Conservation (phyloP, 2,888 invertebrate genomes). For the Stenurella melanura region DNA sequence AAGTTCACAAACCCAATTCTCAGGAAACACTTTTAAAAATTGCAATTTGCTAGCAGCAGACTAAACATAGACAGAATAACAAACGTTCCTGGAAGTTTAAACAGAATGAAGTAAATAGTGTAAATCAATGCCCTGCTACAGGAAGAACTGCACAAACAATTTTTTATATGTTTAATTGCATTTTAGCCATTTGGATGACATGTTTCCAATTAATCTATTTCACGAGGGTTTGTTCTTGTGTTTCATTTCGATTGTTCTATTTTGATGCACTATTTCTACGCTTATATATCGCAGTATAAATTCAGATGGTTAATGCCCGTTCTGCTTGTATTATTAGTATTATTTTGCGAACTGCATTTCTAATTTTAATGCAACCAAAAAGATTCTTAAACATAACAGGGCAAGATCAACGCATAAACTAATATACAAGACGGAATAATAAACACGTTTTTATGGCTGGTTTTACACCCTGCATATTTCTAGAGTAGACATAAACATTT, state of each 20-base stretch:
- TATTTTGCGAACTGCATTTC: background rate
- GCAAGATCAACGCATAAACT: conserved; percentile 29
- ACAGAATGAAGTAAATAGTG: conserved; percentile 15
- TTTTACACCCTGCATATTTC: conserved; percentile 40
- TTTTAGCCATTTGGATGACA: no score
- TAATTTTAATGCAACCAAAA: background rate
- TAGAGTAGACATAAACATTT: conserved; percentile 39
- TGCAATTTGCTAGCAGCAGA: conserved; percentile 56
- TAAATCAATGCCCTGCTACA: conserved; percentile 7
- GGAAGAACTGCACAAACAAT: background rate
- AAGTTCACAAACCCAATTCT: background rate
- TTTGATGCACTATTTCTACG: no score
- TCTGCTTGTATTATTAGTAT: background rate
- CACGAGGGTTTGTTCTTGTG: no score
- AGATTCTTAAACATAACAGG: conserved; percentile 22
- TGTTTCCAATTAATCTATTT: no score
- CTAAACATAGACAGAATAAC: conserved; percentile 62
- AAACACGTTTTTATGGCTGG: conserved; percentile 43
- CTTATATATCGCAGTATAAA: no score
- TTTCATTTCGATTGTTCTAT: no score
- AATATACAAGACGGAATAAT: conserved; percentile 35
- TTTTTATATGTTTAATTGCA: background rate
- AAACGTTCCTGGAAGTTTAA: conserved; percentile 50
- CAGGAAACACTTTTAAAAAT: conserved; percentile 58
- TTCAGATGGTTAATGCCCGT: background rate